These are phyloP conservation scores for Nomada fucata DNA, from an alignment of 2,888 invertebrate genomes.

Conservation along the genomic window DNA sequence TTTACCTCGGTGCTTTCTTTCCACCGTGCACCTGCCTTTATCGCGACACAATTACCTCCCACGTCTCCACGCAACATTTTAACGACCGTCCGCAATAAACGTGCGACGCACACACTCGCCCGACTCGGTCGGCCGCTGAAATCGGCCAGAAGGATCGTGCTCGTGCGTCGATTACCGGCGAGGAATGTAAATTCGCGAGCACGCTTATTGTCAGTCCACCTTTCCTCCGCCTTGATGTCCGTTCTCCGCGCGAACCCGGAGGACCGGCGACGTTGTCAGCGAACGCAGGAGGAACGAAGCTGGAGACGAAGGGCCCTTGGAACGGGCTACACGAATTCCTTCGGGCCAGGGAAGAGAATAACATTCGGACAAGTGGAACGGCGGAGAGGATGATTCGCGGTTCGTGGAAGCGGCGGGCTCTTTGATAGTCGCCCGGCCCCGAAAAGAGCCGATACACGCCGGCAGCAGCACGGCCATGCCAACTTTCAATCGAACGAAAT, in stretches of 20 bases:
- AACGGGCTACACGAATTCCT: conserved; percentile 39
- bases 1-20: background rate
- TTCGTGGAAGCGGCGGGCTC: conserved; percentile 66
- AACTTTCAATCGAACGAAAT: conserved; percentile 76
- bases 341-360: conserved; percentile 42
- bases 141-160: conserved; percentile 17
- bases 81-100: conserved; percentile 29
- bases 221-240: background rate
- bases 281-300: background rate
- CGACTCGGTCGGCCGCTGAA: background rate
- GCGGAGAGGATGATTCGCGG: conserved; percentile 13
- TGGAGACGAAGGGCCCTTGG: background rate
- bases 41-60: conserved; percentile 31
- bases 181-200: conserved; percentile 53
- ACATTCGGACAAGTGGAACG: conserved; percentile 32
- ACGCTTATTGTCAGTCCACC: background rate
- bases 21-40: background rate
- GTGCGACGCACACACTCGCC: background rate
- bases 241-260: background rate
- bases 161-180: conserved; percentile 32
- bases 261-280: conserved; percentile 19
- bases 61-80: conserved; percentile 4
- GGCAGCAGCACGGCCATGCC: conserved; percentile 51
- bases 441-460: conserved; percentile 62
- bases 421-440: conserved; percentile 68